Percentiles rank a stretch among this genome's conserved stretches.
These are phyloP conservation scores for Morus bassanus DNA, from an alignment of 2,797 vertebrate genomes.

Conservation along the genomic window DNA sequence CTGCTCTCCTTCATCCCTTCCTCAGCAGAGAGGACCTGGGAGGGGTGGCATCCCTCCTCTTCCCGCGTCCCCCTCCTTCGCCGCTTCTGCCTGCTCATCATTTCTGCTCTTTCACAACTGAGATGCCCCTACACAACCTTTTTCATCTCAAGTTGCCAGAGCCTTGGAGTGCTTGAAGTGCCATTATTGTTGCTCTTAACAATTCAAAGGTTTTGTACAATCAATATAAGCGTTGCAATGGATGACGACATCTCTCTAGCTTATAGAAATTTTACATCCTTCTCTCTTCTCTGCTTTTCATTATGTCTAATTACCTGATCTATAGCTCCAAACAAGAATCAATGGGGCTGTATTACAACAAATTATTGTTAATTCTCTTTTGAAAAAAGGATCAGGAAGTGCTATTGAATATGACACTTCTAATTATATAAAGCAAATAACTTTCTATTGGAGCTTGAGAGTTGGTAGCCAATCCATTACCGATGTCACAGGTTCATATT, in stretches of 20 bases:
- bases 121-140: not conserved
- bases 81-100: not conserved
- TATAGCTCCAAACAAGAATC: constrained; percentile 46
- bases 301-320: constrained; percentile 30
- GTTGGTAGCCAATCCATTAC: not conserved
- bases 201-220: not conserved
- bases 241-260: not conserved
- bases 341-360: constrained; percentile 26
- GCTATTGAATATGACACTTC: constrained; percentile 52
- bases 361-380: constrained; percentile 23
- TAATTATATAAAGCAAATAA: constrained; percentile 20
- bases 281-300: constrained; percentile 1
- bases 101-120: fast-evolving
- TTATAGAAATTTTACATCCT: not conserved
- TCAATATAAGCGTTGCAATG: not conserved
- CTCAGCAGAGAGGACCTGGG: not conserved
- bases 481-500: not conserved
- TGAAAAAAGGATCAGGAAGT: not conserved
- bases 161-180: not conserved
- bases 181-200: not conserved
- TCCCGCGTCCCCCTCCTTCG: fast-evolving
- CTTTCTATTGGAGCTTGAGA: not conserved
- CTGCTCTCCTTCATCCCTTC: not conserved
- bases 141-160: not conserved
- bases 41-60: not conserved